Percentiles rank a stretch among this genome's conserved stretches.
These are phyloP conservation scores for Chrysaora quinquecirrha DNA, from an alignment of 30 jellyfish, hydroid and myxozoan genomes.

Conservation along the genomic window DNA sequence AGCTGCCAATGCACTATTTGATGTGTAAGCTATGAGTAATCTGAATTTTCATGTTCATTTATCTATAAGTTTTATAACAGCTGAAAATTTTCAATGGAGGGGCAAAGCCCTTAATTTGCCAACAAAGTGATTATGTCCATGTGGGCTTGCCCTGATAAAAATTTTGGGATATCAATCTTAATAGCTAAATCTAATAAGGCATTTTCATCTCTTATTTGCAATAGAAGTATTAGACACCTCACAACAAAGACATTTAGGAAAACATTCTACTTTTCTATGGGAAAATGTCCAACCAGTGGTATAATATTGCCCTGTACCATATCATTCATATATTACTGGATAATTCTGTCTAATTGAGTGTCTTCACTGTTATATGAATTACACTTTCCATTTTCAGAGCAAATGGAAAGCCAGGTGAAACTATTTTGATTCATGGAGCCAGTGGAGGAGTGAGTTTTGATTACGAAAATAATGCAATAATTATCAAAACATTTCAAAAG, in stretches of 20 bases:
- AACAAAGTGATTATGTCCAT: too few species aligned
- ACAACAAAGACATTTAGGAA: too few species aligned
- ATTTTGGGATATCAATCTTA: too few species aligned
- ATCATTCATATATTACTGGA: too few species aligned
- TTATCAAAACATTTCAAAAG: background rate
- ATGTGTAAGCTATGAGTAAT: slow-evolving; percentile 34
- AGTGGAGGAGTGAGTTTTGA: slow-evolving; percentile 88
- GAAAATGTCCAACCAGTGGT: too few species aligned
- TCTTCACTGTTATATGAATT: too few species aligned
- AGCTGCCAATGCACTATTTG: slow-evolving; percentile 57
- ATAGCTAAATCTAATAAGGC: background rate
- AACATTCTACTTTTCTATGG: too few species aligned
- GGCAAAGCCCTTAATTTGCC: background rate
- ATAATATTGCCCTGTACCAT: too few species aligned
- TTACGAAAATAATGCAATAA: background rate
- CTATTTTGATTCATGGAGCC: slow-evolving; percentile 90
- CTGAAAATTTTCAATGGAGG: background rate
- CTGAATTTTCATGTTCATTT: background rate
- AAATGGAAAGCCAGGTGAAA: slow-evolving; percentile 64
- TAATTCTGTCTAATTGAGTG: too few species aligned
- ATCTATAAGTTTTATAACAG: too few species aligned
- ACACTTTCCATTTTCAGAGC: slow-evolving; percentile 73
- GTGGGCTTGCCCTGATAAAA: background rate
- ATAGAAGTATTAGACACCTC: too few species aligned
- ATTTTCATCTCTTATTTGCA: background rate